A percentile compares a stretch with the other conserved stretches of the same genome.
Conservation (phyloP, 2,113 vertebrate species). For the Mastomys natalensis region DNA sequence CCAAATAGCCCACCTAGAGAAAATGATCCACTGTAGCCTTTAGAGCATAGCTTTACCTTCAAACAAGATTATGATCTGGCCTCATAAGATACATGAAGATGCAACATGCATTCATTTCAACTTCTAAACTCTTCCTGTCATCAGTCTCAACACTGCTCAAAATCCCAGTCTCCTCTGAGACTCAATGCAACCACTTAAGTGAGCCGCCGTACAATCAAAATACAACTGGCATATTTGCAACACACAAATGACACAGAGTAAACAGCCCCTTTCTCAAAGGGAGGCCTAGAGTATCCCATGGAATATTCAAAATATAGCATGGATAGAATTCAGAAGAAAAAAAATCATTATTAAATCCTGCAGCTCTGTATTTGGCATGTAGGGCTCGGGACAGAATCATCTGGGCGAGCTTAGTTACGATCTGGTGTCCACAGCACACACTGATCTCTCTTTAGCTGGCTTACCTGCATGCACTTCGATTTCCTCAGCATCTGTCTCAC, state of each 20-base stretch:
- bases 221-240: neutral
- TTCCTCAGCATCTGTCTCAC: neutral
- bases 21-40: neutral
- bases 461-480: neutral
- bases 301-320: neutral
- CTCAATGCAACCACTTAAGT: neutral
- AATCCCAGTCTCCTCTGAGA: neutral
- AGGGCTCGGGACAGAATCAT: neutral
- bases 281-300: neutral
- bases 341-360: neutral
- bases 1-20: neutral
- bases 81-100: neutral
- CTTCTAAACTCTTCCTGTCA: neutral
- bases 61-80: neutral
- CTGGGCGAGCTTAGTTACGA: neutral
- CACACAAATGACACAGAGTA: neutral
- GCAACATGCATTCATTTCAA: neutral
- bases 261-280: neutral
- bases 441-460: neutral
- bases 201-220: neutral
- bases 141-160: neutral
- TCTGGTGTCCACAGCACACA: neutral
- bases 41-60: neutral
- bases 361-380: neutral
- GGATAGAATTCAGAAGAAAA: neutral